Conservation (phyloP, 1,140 invertebrate genomes). For the Drosophila novamexicana region DNA sequence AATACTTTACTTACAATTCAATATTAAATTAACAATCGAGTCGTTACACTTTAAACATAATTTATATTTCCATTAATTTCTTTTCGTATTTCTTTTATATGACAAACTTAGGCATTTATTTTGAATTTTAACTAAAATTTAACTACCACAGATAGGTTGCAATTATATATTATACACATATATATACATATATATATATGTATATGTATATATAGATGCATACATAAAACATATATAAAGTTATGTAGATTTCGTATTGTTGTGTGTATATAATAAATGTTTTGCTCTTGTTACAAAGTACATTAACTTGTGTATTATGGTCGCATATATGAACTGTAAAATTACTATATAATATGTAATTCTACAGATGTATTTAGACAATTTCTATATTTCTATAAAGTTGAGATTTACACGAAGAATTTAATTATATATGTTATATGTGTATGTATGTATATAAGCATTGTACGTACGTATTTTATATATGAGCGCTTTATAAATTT, state of each 20-base stretch:
- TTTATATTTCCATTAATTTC: constrained; percentile 76
- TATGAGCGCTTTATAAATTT: constrained; percentile 43
- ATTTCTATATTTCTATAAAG: constrained; percentile 47
- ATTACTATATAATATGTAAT: constrained; percentile 23
- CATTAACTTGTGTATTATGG: constrained; percentile 31
- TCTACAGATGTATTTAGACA: constrained; percentile 28
- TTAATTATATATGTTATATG: constrained; percentile 16
- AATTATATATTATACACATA: constrained; percentile 72
- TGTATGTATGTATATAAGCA: constrained; percentile 36
- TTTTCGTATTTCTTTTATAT: constrained; percentile 75
- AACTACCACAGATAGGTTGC: constrained; percentile 84
- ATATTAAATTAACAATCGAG: not conserved
- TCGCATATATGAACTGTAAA: constrained; percentile 27
- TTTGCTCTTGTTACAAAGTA: constrained; percentile 5
- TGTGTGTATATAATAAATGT: constrained; percentile 29
- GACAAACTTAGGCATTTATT: constrained; percentile 76
- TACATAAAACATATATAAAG: constrained; percentile 39
- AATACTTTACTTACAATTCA: too few relatives aligned
- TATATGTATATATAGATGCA: constrained; percentile 38
- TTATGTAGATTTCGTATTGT: constrained; percentile 40
- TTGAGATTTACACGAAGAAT: constrained; percentile 71
- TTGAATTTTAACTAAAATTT: constrained; percentile 84
- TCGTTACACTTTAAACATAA: constrained; percentile 39
- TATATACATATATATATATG: constrained; percentile 36
- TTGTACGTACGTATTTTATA: constrained; percentile 38